Evolutionary conservation across 2,113 vertebrate genomes (phyloP), one percentile per base, ranked within the genome.

Genomic region (Synchiropus splendidus): DNA sequence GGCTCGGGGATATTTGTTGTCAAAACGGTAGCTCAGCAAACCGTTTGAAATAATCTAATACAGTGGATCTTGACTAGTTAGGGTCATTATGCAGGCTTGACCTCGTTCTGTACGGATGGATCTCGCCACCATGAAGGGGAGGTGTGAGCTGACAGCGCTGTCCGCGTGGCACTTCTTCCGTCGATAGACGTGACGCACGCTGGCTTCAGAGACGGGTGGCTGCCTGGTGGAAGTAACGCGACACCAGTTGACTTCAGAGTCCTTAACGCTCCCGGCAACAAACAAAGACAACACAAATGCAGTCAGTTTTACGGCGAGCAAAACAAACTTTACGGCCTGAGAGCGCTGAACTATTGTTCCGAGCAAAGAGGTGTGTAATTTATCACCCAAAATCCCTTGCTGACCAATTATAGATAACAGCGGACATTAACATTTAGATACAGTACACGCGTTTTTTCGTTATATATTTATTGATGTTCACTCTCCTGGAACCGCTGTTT

Each of bases 1-100:
- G 74, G 80, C 82, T 79, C 6, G 69, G 67, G 80, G 82, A 79
- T 80, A 79, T 83, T 79, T 80, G 64, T 75, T 83, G 80, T 83
- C 79, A 75, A 70, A 74, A 74, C 73, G 72, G 58, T 33, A 45
- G 74, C 67, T 36, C 46, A 9, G 70, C 56, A 66, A 77, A 71
- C 62, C 18, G 67, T 73, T 76, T 75, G 64, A 83, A 73, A 79
- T 77, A 78, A 78, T 81, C 69, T 66, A 68, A 75, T 79, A 74
- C 74, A 42, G 62, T 18, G 48, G 74, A 77, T 83, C 78, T 80
- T 75, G 75, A 78, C 66, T 81, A 67, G 78, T 81, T 74, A 61
- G 65, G 70, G 77, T 83, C 75, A 78, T 83, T 81, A 81, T 78
- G 70, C 77, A 79, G 77, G 77, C 78, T 74, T 82, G 79, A 83